Evolutionary conservation across 1,140 invertebrate genomes (phyloP), one percentile per base, ranked within the genome.

Genomic region (Patella vulgata): DNA sequence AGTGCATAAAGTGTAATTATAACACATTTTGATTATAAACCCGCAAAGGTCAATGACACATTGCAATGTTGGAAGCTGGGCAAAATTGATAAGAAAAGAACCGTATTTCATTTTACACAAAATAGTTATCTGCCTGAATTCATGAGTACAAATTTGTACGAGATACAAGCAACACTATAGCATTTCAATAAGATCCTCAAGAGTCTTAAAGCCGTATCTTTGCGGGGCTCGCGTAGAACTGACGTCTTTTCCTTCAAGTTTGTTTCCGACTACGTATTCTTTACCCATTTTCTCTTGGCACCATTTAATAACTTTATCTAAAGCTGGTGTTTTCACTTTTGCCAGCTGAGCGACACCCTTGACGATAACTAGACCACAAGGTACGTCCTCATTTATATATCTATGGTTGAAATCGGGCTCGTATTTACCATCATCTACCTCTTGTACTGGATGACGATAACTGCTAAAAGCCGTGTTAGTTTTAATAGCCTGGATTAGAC

Each of bases 201-300:
- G 21, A 6, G 73, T 68, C 14, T 43, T 66, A 19, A 77, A 64
- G 3, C 76, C 76, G 43, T 70, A 80, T 28, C 58, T 57, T 52
- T 81, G 79, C 17, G 79, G 79, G 48, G 68, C 66, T 50, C 76
- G 60, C 1, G 79, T 72, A 28, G 52, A 30, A 14, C 51, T 27
- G 2, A 81, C 43, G 52, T 80, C 66, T 48, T 69, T 70, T 25
- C 77, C 79, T n/a, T 47, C 66, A 27, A 81, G 40, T 69, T 78
- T 62, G 2, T 75, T 73, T 28, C 72, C 70, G 5, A 74, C 68
- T 8, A 81, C 33, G 57, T 73, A 79, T 40, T 71, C 70, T 50
- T 80, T 80, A 9, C 70, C 73, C 44, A 74, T 59, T 47, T 76
- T 74, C 33, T 69, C 54, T 63, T 81, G 79, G 21, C 66, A 70